Evolutionary conservation across 2,888 invertebrate species (phyloP).

Genomic region (Phrixothrix hirtus): DNA sequence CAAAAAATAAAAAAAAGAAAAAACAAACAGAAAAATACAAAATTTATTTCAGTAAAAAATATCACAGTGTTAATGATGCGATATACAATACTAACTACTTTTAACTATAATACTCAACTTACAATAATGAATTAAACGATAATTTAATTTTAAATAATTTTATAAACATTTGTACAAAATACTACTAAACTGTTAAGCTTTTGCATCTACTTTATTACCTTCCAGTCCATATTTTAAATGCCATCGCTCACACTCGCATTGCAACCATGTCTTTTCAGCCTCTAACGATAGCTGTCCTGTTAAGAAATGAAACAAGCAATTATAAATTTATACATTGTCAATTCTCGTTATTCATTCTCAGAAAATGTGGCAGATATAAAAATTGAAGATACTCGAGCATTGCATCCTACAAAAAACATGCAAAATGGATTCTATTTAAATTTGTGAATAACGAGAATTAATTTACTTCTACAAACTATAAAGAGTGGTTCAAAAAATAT

Average conservation of each 20-base stretch:
- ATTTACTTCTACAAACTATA: no score
- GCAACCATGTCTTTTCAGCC: slow-evolving; percentile 88
- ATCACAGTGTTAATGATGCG: slow-evolving; percentile 45
- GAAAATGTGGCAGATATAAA: no score
- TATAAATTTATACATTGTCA: no score
- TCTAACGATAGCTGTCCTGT: slow-evolving; percentile 83
- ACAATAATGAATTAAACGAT: slow-evolving; percentile 13
- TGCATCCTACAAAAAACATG: no score
- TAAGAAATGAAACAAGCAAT: no score
- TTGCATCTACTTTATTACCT: slow-evolving; percentile 62
- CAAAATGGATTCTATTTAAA: no score
- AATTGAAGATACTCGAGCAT: no score
- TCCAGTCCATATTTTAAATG: slow-evolving; percentile 80
- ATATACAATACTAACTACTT: slow-evolving; percentile 24
- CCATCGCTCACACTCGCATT: slow-evolving; percentile 88
- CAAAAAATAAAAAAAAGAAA: slow-evolving; percentile 39
- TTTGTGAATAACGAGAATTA: no score
- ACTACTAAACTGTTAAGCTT: slow-evolving; percentile 36
- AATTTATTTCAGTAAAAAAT: slow-evolving; percentile 47
- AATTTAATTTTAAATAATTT: no score
- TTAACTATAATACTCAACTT: slow-evolving; percentile 17
- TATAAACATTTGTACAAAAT: no score
- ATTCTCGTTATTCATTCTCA: no score
- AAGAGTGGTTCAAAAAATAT: no score
- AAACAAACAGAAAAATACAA: slow-evolving; percentile 41